Evolutionary conservation across 1,140 invertebrate species (phyloP).

Genomic region (Meloidogyne floridensis): DNA sequence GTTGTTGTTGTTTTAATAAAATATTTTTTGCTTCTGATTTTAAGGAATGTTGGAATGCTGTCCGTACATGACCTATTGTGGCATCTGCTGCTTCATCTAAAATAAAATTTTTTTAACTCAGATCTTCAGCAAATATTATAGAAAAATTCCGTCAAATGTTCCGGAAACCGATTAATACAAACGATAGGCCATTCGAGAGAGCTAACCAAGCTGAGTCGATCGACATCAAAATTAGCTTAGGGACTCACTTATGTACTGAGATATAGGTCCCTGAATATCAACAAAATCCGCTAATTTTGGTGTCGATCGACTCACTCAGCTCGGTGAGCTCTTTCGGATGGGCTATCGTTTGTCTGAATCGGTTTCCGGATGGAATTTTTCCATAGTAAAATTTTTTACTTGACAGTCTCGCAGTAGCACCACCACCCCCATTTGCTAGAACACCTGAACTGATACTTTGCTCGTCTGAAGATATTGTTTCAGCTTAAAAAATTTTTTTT

Average conservation of each 20-base stretch:
- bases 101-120: not conserved
- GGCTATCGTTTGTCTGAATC: too few species aligned
- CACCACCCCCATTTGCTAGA: conserved; percentile 52
- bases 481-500: conserved; percentile 43
- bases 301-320: too few species aligned
- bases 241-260: too few species aligned
- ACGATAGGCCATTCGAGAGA: too few species aligned
- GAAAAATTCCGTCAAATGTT: not conserved
- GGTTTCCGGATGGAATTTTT: too few species aligned
- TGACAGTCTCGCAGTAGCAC: conserved; percentile 14
- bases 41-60: conserved; percentile 40
- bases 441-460: conserved; percentile 47
- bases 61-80: conserved; percentile 46
- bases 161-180: too few species aligned
- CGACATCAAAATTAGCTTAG: too few species aligned
- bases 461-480: conserved; percentile 53
- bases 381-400: not conserved
- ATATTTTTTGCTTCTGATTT: conserved; percentile 6
- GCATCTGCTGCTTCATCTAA: conserved; percentile 35
- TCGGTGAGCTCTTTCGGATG: too few species aligned
- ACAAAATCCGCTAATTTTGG: too few species aligned
- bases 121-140: not conserved
- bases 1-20: not conserved
- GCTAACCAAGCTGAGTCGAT: too few species aligned
- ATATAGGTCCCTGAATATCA: too few species aligned